Conservation (phyloP, 2,113 vertebrate genomes). For the Rhabdornis inornatus region DNA sequence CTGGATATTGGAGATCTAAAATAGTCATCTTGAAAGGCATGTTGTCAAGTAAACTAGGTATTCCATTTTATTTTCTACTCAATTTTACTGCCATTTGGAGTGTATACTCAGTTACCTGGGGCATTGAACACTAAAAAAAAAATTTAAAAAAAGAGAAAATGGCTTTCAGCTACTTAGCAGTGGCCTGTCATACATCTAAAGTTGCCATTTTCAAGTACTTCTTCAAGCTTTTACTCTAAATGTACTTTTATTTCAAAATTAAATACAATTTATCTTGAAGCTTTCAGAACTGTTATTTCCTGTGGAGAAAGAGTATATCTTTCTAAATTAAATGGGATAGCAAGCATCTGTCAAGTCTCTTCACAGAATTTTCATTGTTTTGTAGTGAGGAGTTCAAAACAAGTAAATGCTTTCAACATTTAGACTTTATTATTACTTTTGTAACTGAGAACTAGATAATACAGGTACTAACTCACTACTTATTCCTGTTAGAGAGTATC, state of each 20-base stretch:
- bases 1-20: neutral
- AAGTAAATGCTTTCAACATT: neutral
- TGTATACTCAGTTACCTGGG: neutral
- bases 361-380: neutral
- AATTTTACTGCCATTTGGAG: neutral
- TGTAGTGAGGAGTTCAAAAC: neutral
- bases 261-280: neutral
- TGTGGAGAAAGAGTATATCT: neutral
- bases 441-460: neutral
- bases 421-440: neutral
- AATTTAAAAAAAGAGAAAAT: neutral
- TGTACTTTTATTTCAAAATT: neutral
- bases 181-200: neutral
- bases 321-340: neutral
- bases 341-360: neutral
- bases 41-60: neutral
- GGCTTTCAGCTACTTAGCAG: neutral
- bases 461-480: neutral
- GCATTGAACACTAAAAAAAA: neutral
- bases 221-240: neutral
- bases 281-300: neutral
- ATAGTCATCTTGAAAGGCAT: neutral
- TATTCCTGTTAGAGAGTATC: neutral
- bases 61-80: neutral
- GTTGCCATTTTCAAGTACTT: neutral